phyloP scores from a whole-genome alignment of 2,888 invertebrate species.

The Icerya purchasi region DNA sequence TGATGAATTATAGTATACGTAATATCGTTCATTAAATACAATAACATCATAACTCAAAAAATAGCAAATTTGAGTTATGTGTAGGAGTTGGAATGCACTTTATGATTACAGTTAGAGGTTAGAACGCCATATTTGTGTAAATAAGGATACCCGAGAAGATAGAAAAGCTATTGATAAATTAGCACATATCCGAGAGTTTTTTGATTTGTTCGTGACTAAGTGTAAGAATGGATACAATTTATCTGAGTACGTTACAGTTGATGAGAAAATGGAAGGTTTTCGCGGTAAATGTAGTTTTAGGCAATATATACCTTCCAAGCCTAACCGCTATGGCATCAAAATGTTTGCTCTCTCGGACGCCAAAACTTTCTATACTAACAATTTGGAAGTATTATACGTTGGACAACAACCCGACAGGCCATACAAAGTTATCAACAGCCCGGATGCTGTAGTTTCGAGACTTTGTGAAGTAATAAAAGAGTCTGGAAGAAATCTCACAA shows the following conservation, averaged over 20 bases:
- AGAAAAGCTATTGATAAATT: slow-evolving; percentile 8
- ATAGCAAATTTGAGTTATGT: too few relatives aligned
- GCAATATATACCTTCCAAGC: slow-evolving; percentile 4
- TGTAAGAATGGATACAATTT: slow-evolving; percentile 2
- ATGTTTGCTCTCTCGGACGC: slow-evolving; percentile 7
- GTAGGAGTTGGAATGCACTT: too few relatives aligned
- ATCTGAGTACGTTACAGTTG: slow-evolving; percentile 2
- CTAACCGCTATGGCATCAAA: slow-evolving; percentile 6
- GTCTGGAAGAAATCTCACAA: too few relatives aligned
- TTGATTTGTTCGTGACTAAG: slow-evolving; percentile 1
- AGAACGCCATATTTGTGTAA: too few relatives aligned
- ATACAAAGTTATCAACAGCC: neutral
- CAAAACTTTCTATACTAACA: neutral
- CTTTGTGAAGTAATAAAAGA: neutral
- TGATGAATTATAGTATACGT: too few relatives aligned
- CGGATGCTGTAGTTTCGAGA: neutral
- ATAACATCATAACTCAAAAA: too few relatives aligned
- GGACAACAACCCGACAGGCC: neutral
- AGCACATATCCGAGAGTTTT: neutral
- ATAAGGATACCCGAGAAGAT: neutral
- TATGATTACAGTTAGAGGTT: too few relatives aligned
- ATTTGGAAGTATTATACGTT: neutral
- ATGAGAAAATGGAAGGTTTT: slow-evolving; percentile 1
- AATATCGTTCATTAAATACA: too few relatives aligned
- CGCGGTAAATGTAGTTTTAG: slow-evolving; percentile 7